These are phyloP conservation scores for Monodelphis domestica DNA, from an alignment of 2,797 vertebrate species.

Conservation along the genomic window DNA sequence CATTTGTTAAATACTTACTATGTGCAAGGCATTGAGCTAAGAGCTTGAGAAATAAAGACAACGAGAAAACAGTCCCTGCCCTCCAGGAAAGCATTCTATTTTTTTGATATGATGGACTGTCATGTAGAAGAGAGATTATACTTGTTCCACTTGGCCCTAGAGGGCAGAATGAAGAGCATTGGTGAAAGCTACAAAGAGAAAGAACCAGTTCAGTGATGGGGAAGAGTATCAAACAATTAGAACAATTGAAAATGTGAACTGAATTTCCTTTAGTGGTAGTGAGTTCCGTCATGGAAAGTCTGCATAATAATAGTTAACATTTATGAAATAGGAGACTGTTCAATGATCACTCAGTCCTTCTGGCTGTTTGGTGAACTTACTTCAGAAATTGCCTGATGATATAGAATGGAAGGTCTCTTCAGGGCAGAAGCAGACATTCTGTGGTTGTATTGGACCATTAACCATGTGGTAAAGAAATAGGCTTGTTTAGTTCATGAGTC, in stretches of 20 bases:
- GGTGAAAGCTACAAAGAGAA: background rate
- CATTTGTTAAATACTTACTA: background rate
- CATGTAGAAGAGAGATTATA: background rate
- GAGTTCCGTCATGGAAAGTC: background rate
- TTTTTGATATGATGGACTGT: background rate
- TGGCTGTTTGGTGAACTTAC: background rate
- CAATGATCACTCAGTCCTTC: background rate
- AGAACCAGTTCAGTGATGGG: background rate
- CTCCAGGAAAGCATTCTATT: background rate
- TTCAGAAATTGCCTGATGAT: background rate
- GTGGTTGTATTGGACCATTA: background rate
- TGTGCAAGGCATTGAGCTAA: background rate
- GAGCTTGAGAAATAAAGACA: background rate
- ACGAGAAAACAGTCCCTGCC: background rate
- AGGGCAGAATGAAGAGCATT: background rate
- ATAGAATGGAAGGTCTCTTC: background rate
- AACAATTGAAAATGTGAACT: background rate
- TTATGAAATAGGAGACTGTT: background rate
- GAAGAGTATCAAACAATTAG: background rate
- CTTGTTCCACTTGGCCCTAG: background rate
- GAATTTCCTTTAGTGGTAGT: background rate
- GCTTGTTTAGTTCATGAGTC: background rate
- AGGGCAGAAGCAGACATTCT: background rate
- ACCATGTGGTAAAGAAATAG: background rate
- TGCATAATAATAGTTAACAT: background rate